Evolutionary conservation across 2,113 vertebrate genomes (phyloP), one percentile per base, ranked within the genome.

Genomic region (Pycnonotus jocosus): DNA sequence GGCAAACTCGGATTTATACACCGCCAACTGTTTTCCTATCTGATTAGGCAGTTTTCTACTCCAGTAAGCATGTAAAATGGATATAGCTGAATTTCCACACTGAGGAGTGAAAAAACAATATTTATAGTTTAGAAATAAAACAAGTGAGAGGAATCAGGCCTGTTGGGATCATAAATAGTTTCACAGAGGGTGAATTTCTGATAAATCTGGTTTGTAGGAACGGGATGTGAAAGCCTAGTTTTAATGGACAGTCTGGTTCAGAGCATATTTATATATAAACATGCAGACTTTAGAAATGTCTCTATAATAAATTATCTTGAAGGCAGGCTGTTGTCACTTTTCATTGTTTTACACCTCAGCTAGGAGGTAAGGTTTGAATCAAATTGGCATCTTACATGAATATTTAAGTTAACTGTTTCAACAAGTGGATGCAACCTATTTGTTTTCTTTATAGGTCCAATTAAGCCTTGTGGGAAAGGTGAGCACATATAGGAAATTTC

Each of bases 21-120:
- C 48, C 3, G 10, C 93, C 97, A 98, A 98, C 95, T 98, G 98
- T 98, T 98, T 98, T 98, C 96, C 95, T 98, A 98, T 97, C 97
- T 97, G 98, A 98, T 98, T 98, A 98, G 98, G 97, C 97, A 95
- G 97, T 97, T 98, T 98, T 98, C 97, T 98, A 98, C 97, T 98
- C 97, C 86, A 98, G 96, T 97, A 98, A 98, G 97, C 97, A 97
- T 95, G 97, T 98, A 97, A 98, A 98, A 96, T 96, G 91, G 91
- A 98, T 88, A 96, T 97, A 96, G 98, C 97, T 93, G 96, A 97
- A 98, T 98, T 97, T 98, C 97, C 96, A 97, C 90, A 88, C 86
- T 79, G 81, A 95, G 94, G 51, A 98, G 94, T 9, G 93, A 98
- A 98, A 98, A 97, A 97, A 97, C 93, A 98, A 98, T 98, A 98